Evolutionary conservation across 2,797 vertebrate genomes (phyloP).

Genomic region (Megaceryle alcyon): DNA sequence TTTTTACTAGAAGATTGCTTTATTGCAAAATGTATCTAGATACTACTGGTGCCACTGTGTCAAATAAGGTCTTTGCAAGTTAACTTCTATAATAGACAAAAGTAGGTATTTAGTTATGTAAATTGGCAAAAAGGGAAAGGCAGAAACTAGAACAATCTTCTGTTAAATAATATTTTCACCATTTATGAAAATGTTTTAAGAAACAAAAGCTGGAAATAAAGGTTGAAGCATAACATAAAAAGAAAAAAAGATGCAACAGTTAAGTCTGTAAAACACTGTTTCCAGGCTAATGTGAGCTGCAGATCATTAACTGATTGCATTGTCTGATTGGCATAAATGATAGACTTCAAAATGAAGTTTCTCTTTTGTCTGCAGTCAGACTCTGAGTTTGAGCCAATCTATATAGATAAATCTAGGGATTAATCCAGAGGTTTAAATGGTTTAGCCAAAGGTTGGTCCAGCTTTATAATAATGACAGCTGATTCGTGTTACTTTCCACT

Average conservation of each 20-base stretch:
- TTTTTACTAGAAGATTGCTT: no score
- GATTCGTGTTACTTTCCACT: slow-evolving; percentile 60
- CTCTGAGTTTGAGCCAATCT: slow-evolving; percentile 61
- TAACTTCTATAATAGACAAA: not conserved
- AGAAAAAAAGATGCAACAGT: slow-evolving; percentile 26
- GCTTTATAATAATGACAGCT: slow-evolving; percentile 61
- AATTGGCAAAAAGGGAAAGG: not conserved
- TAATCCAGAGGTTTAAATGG: slow-evolving; percentile 68
- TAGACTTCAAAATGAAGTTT: slow-evolving; percentile 41
- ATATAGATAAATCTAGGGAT: slow-evolving; percentile 60
- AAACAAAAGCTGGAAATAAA: not conserved
- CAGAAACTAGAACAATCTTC: not conserved
- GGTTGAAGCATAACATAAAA: not conserved
- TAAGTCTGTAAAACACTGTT: not conserved
- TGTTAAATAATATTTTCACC: not conserved
- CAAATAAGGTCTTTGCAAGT: not conserved
- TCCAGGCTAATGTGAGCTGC: slow-evolving; percentile 22
- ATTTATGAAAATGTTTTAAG: not conserved
- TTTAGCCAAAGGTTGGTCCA: slow-evolving; percentile 59
- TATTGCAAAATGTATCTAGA: not conserved
- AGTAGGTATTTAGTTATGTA: not conserved
- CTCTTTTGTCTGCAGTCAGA: slow-evolving; percentile 52
- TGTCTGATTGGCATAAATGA: slow-evolving; percentile 49
- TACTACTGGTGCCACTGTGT: not conserved
- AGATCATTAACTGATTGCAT: slow-evolving; percentile 52